Conservation (phyloP, 2,888 invertebrate genomes). For the Microchrysa polita region DNA sequence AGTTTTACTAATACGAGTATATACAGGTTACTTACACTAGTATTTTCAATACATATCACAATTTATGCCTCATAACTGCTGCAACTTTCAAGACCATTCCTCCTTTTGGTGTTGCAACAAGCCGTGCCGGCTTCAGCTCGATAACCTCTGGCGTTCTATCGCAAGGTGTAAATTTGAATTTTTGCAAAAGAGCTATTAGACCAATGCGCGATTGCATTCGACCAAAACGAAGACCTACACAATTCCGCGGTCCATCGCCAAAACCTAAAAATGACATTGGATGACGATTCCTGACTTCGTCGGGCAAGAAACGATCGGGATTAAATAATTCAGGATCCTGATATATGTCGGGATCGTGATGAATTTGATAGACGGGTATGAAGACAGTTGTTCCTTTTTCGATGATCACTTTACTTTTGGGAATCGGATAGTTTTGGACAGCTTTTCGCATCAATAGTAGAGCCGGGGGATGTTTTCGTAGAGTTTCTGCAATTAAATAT, state of each 20-base stretch:
- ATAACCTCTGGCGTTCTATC: neutral
- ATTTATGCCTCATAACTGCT: too few species aligned
- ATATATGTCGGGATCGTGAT: conserved; percentile 70
- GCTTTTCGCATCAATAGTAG: conserved; percentile 64
- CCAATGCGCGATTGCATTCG: conserved; percentile 55
- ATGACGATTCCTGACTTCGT: conserved; percentile 65
- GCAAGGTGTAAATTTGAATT: conserved; percentile 39
- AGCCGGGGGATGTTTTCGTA: conserved; percentile 68
- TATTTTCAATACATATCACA: too few species aligned
- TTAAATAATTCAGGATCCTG: conserved; percentile 71
- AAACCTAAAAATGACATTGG: conserved; percentile 59
- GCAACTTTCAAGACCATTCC: too few species aligned
- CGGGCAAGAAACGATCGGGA: conserved; percentile 70
- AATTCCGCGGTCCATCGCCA: conserved; percentile 56
- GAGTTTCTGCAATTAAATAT: conserved; percentile 65
- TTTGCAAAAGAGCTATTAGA: conserved; percentile 35
- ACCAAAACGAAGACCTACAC: conserved; percentile 62
- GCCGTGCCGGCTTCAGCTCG: too few species aligned
- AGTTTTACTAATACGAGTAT: too few species aligned
- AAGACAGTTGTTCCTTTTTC: conserved; percentile 67
- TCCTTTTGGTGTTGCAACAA: too few species aligned
- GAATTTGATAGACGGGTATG: conserved; percentile 69
- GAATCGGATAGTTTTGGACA: conserved; percentile 64
- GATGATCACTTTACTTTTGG: conserved; percentile 63
- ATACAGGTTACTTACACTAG: too few species aligned